Evolutionary conservation across 2,113 vertebrate genomes (phyloP).

Genomic region (Hyperoodon ampullatus): DNA sequence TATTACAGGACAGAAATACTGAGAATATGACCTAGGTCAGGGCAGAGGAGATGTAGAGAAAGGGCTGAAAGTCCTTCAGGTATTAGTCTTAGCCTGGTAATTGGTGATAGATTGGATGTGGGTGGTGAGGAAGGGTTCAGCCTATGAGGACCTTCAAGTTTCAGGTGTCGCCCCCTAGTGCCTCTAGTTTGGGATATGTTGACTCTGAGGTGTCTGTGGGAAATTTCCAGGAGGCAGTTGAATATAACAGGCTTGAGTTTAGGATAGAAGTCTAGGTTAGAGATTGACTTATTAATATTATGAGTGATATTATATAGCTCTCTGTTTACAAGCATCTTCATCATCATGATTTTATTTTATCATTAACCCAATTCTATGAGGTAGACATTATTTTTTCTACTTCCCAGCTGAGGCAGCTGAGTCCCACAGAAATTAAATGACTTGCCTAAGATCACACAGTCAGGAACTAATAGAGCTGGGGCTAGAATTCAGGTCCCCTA

Average conservation of each 20-base stretch:
- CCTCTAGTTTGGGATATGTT: background rate
- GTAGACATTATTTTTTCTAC: background rate
- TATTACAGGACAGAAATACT: background rate
- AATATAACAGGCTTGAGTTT: background rate
- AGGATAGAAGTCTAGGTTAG: background rate
- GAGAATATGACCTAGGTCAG: background rate
- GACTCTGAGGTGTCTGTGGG: background rate
- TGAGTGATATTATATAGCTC: background rate
- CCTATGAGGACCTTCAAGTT: background rate
- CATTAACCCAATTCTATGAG: background rate
- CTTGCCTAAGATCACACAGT: background rate
- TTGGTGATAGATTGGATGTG: background rate
- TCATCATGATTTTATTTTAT: slow-evolving; percentile 39
- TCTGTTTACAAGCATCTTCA: background rate
- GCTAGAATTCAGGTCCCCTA: background rate
- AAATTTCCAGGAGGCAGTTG: background rate
- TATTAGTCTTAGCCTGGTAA: background rate
- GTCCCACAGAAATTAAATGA: background rate
- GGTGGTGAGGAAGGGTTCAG: background rate
- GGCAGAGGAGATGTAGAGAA: background rate
- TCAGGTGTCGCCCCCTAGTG: background rate
- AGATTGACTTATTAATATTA: background rate
- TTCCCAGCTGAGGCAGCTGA: background rate
- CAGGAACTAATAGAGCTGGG: background rate
- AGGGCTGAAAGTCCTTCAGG: background rate